Evolutionary conservation across 2,888 invertebrate genomes (phyloP), one percentile per base, ranked within the genome.

Genomic region (Melipona beecheii): DNA sequence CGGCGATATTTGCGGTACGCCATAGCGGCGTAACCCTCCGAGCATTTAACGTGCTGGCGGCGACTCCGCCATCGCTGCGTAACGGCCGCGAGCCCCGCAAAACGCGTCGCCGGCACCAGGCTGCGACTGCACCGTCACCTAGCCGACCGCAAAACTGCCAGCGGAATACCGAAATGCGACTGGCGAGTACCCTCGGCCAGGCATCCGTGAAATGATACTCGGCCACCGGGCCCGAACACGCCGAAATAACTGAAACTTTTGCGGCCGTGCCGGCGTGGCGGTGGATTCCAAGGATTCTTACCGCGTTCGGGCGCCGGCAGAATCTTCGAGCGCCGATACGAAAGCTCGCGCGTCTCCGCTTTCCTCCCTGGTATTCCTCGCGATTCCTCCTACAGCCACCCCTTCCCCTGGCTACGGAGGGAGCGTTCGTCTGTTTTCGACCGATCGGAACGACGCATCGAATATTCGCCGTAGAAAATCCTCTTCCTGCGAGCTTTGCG

Each of bases 51-150:
- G 49, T 19, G 71, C 50, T 27, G n/a, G 65, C 19, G 58, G 66
- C 76, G 88, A 90, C 86, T 91, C 85, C 85, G 89, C 84, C 84
- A 89, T 77, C 85, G 80, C 83, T 87, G 87, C 85, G 89, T 80
- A 87, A 90, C 89, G 81, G 91, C 89, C 90, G 82, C 86, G 79
- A 70, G 86, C 80, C 86, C 91, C 91, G 89, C 91, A 91, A 91
- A 91, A 91, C 88, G 90, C 89, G 82, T 87, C 85, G 75, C 64
- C 81, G 64, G 78, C 83, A 84, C 87, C 88, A 78, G 77, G 77
- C 86, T 90, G 88, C 90, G 90, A 83, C 79, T 84, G 83, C 89
- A 88, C 81, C 87, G 85, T 84, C 87, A 86, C 90, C 89, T 88
- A 80, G 78, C 27, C 87, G 87, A 91, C 91, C 91, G 87, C 91